These are phyloP conservation scores for Spodoptera exigua DNA, from an alignment of 2,888 invertebrate genomes.

Conservation along the genomic window DNA sequence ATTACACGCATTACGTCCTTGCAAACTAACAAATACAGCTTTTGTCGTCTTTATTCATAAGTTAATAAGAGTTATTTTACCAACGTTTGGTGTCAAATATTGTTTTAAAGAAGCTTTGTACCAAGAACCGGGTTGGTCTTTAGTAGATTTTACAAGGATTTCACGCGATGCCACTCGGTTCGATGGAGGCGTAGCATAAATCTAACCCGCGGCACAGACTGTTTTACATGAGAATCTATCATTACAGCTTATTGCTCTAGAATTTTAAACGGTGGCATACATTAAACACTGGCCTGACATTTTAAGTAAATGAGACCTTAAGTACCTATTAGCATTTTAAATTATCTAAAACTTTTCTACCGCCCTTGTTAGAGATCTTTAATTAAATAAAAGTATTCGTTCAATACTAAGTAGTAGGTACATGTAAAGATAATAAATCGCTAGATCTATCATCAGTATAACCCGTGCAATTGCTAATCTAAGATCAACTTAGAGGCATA, in stretches of 20 bases:
- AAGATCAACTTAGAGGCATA: slow-evolving; percentile 41
- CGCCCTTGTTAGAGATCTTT: not conserved
- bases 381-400: not conserved
- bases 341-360: slow-evolving; percentile 11
- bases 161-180: slow-evolving; percentile 79
- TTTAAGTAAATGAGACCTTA: slow-evolving; percentile 23
- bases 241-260: slow-evolving; percentile 57
- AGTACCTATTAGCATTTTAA: slow-evolving; percentile 36
- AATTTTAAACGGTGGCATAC: slow-evolving; percentile 45
- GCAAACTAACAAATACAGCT: slow-evolving; percentile 70
- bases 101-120: slow-evolving; percentile 50
- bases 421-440: not conserved
- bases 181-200: slow-evolving; percentile 61
- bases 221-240: slow-evolving; percentile 64
- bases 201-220: slow-evolving; percentile 63
- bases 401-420: not conserved
- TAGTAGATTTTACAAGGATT: slow-evolving; percentile 77
- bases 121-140: slow-evolving; percentile 70
- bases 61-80: slow-evolving; percentile 61
- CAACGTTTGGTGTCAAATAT: slow-evolving; percentile 3
- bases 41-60: slow-evolving; percentile 55
- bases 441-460: slow-evolving; percentile 10
- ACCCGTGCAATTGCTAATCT: slow-evolving; percentile 41
- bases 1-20: slow-evolving; percentile 86
- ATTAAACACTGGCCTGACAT: slow-evolving; percentile 17